Evolutionary conservation across 2,888 invertebrate genomes (phyloP).

Genomic region (Tyria jacobaeae): DNA sequence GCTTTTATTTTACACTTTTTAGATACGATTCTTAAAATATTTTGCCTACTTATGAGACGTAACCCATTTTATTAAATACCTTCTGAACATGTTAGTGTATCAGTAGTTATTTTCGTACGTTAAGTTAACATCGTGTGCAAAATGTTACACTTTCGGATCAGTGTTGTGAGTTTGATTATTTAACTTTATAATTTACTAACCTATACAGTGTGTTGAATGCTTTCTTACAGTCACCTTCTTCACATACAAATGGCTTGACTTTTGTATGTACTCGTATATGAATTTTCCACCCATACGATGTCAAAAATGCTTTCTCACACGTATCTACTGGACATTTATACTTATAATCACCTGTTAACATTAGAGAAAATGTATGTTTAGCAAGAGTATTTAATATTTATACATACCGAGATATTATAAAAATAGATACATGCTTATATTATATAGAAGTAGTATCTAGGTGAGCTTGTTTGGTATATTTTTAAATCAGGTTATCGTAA

Average conservation of each 20-base stretch:
- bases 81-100: background rate
- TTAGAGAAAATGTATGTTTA: background rate
- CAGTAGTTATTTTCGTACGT: background rate
- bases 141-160: background rate
- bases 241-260: slow-evolving; percentile 93
- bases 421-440: background rate
- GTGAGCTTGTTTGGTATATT: no score
- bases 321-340: slow-evolving; percentile 92
- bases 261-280: slow-evolving; percentile 95
- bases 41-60: background rate
- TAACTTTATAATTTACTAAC: slow-evolving; percentile 59
- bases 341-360: slow-evolving; percentile 91
- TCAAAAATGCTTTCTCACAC: slow-evolving; percentile 94
- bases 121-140: background rate
- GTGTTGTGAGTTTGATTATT: background rate
- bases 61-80: background rate
- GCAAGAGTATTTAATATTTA: background rate
- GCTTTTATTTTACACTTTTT: background rate
- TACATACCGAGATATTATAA: background rate
- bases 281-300: slow-evolving; percentile 95
- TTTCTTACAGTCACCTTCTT: slow-evolving; percentile 91
- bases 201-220: slow-evolving; percentile 95
- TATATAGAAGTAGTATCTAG: no score
- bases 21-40: background rate
- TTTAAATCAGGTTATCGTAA: no score